Conservation (phyloP, 2,888 invertebrate genomes). For the Drosophila melanosoma region DNA sequence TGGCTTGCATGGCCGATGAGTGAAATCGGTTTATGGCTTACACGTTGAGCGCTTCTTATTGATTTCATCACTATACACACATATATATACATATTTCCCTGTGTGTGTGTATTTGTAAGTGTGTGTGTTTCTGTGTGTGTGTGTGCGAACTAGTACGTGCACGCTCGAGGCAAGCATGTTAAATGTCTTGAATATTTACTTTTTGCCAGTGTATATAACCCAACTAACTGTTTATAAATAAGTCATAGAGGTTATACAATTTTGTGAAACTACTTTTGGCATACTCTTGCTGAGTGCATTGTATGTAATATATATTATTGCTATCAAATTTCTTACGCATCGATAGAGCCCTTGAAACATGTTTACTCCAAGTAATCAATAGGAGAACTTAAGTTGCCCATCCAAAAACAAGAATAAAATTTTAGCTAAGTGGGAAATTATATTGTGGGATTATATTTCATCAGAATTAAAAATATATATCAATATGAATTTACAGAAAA, state of each 20-base stretch:
- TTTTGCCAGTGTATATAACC: neutral
- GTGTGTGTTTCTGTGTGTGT: slow-evolving; percentile 9
- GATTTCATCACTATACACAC: slow-evolving; percentile 50
- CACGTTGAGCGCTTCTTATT: slow-evolving; percentile 53
- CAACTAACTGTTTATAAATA: slow-evolving; percentile 22
- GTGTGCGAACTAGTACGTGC: slow-evolving; percentile 14
- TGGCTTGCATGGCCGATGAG: slow-evolving; percentile 60
- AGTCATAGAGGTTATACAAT: slow-evolving; percentile 3
- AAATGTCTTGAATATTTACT: slow-evolving; percentile 32
- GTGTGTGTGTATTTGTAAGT: slow-evolving; percentile 10
- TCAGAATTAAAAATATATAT: neutral
- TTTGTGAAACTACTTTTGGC: neutral
- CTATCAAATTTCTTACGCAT: neutral
- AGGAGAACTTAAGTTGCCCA: neutral
- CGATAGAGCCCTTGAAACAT: neutral
- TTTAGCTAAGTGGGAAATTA: neutral
- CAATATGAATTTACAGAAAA: neutral
- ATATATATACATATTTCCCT: neutral
- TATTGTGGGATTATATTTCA: neutral
- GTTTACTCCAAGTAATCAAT: neutral
- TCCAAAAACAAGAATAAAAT: neutral
- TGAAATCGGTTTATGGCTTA: slow-evolving; percentile 52
- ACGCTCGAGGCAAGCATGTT: slow-evolving; percentile 10
- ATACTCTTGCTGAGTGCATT: neutral
- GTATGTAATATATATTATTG: slow-evolving; percentile 3